Evolutionary conservation across 2,888 invertebrate species (phyloP).

Genomic region (Chloroclysta siterata): DNA sequence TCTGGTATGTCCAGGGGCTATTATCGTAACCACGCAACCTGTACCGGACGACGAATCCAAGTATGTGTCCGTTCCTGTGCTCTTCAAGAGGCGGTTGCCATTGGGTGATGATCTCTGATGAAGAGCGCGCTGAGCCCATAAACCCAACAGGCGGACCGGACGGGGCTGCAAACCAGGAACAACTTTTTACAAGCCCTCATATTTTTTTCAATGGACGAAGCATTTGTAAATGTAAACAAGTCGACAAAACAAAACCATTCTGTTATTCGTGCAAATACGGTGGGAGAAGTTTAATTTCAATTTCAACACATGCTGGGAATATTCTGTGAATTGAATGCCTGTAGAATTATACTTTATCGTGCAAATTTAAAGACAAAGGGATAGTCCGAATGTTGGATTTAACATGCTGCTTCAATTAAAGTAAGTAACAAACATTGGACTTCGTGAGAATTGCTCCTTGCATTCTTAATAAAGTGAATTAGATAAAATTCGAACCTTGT

Average conservation of each 20-base stretch:
- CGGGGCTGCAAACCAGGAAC: conserved; percentile 88
- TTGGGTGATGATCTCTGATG: conserved; percentile 97
- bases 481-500: too few species aligned
- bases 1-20: conserved; percentile 95
- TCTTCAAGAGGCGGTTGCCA: conserved; percentile 98
- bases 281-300: conserved; percentile 9
- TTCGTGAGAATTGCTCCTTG: neutral
- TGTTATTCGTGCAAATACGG: conserved; percentile 11
- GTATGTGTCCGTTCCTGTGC: conserved; percentile 96
- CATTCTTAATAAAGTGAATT: too few species aligned
- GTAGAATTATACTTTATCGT: conserved; percentile 3
- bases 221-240: neutral
- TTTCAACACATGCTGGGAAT: conserved; percentile 15
- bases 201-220: neutral
- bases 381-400: conserved; percentile 6
- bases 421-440: neutral
- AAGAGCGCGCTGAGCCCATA: conserved; percentile 96
- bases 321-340: conserved; percentile 8
- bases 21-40: conserved; percentile 95
- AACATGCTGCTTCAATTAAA: neutral
- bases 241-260: neutral
- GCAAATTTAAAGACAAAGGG: conserved; percentile 8
- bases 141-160: conserved; percentile 98
- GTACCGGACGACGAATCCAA: conserved; percentile 97
- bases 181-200: conserved; percentile 3